Percentiles rank a stretch among this genome's conserved stretches.
phyloP scores from a whole-genome alignment of 2,888 invertebrate genomes.

The Sthenelais limicola region DNA sequence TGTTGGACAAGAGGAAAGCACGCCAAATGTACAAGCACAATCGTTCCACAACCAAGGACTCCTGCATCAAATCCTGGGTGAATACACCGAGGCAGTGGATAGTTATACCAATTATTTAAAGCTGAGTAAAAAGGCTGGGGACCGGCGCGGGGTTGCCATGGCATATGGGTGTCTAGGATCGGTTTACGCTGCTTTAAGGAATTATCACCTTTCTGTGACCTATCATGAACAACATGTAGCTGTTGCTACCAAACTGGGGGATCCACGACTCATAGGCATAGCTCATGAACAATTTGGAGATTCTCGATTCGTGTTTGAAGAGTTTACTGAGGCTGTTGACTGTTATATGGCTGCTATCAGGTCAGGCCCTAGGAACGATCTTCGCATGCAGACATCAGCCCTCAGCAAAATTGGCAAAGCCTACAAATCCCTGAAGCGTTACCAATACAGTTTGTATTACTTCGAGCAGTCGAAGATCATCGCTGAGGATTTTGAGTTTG shows the following conservation, averaged over 20 bases:
- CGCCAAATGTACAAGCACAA: constrained; percentile 53
- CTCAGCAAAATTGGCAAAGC: constrained; percentile 64
- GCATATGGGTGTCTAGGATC: constrained; percentile 69
- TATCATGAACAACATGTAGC: constrained; percentile 66
- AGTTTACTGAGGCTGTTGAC: constrained; percentile 58
- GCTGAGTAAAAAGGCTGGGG: constrained; percentile 56
- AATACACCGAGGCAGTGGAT: constrained; percentile 62
- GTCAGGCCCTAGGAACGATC: constrained; percentile 39
- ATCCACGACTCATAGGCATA: constrained; percentile 56
- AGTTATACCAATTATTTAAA: constrained; percentile 62
- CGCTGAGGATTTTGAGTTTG: constrained; percentile 57
- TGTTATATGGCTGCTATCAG: constrained; percentile 51
- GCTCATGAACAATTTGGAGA: constrained; percentile 67
- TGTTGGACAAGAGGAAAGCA: not conserved
- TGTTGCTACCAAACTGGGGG: constrained; percentile 56
- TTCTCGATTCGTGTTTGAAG: constrained; percentile 59
- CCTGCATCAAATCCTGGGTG: constrained; percentile 65
- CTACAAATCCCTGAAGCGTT: constrained; percentile 57
- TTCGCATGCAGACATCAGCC: constrained; percentile 53
- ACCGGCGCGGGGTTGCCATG: constrained; percentile 61
- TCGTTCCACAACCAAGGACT: constrained; percentile 66
- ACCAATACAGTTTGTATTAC: constrained; percentile 62
- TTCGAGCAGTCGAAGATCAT: constrained; percentile 56
- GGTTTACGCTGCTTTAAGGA: constrained; percentile 61
- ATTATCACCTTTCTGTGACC: constrained; percentile 60